phyloP scores from a whole-genome alignment of 2,888 invertebrate genomes.

The Mesorhabditis sp. region DNA sequence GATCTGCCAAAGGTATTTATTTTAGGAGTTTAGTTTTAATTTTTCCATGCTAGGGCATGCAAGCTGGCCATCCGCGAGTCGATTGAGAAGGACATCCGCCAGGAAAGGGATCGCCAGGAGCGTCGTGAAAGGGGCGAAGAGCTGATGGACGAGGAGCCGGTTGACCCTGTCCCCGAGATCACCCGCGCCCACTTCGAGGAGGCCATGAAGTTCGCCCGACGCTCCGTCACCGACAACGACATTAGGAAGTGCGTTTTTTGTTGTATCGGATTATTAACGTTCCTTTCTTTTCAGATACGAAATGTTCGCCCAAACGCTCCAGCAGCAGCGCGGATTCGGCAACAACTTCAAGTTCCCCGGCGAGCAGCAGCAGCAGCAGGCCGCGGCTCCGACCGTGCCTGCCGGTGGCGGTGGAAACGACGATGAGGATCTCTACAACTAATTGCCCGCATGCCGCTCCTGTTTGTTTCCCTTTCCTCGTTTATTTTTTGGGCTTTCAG shows the following conservation, averaged over 20 bases:
- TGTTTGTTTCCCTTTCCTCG: no score
- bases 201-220: constrained; percentile 60
- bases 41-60: constrained; percentile 70
- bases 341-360: constrained; percentile 79
- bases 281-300: constrained; percentile 71
- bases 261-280: background rate
- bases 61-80: constrained; percentile 96
- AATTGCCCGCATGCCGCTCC: background rate
- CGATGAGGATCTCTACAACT: background rate
- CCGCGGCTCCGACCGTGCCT: background rate
- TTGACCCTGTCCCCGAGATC: constrained; percentile 96
- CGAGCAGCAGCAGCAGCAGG: constrained; percentile 10
- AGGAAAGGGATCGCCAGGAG: constrained; percentile 79
- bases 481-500: no score
- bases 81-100: constrained; percentile 88
- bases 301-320: constrained; percentile 99
- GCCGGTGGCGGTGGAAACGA: constrained; percentile 6
- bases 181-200: constrained; percentile 96
- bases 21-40: background rate
- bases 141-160: constrained; percentile 61
- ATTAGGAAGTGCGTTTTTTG: constrained; percentile 74
- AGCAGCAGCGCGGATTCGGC: constrained; percentile 92
- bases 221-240: constrained; percentile 98
- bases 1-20: constrained; percentile 80
- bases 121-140: constrained; percentile 66